These are phyloP conservation scores for Calidris pugnax DNA, from an alignment of 2,113 vertebrate species.

Conservation along the genomic window DNA sequence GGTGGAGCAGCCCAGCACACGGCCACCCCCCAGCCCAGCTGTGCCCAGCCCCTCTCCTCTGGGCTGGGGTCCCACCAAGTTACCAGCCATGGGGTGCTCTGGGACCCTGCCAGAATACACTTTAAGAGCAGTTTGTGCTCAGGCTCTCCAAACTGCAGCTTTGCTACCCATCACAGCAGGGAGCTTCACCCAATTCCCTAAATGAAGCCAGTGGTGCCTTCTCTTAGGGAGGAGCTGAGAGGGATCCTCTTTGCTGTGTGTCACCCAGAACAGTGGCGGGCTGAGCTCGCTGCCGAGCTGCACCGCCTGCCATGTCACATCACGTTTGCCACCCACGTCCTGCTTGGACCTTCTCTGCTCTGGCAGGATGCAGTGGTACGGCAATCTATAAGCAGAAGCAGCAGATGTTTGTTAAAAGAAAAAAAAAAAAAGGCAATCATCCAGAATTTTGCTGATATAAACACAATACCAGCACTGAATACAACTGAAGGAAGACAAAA, in stretches of 20 bases:
- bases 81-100: neutral
- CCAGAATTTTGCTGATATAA: conserved; percentile 51
- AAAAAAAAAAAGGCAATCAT: neutral
- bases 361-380: neutral
- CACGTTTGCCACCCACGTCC: neutral
- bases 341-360: neutral
- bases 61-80: neutral
- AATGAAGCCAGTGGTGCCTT: neutral
- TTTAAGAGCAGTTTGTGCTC: neutral
- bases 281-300: neutral
- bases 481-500: conserved; percentile 46
- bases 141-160: neutral
- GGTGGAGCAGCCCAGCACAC: accelerated
- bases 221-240: neutral
- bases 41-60: neutral
- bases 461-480: conserved; percentile 47
- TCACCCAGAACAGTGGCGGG: neutral
- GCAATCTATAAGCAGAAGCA: conserved; percentile 3
- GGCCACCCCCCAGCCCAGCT: neutral
- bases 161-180: neutral
- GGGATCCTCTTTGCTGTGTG: neutral
- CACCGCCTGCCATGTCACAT: neutral
- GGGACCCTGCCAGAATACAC: neutral
- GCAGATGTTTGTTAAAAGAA: conserved; percentile 1
- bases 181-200: neutral